Percentiles rank a stretch among this genome's conserved stretches.
These are phyloP conservation scores for Calcarius ornatus DNA, from an alignment of 2,113 vertebrate species.

Conservation along the genomic window DNA sequence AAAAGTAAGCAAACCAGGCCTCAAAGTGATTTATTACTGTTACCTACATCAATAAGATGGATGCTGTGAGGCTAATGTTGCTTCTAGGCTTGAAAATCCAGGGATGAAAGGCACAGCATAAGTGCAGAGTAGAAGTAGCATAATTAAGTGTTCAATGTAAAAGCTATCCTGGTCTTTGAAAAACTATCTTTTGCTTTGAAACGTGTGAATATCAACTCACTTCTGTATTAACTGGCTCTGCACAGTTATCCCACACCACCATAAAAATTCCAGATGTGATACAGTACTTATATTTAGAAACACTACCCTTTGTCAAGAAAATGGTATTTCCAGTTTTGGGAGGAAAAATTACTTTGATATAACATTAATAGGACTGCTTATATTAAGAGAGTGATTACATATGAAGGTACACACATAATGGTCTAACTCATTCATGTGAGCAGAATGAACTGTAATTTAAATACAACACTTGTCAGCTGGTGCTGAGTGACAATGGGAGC, in stretches of 20 bases:
- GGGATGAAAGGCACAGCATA: not conserved
- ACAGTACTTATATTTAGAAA: not conserved
- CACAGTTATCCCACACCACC: not conserved
- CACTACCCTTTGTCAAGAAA: not conserved
- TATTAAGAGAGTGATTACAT: not conserved
- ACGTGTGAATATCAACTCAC: not conserved
- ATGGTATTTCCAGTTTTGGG: not conserved
- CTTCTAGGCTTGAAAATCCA: not conserved
- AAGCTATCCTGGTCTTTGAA: slow-evolving; percentile 23
- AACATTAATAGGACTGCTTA: not conserved
- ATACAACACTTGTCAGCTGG: not conserved
- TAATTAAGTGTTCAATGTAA: slow-evolving; percentile 6
- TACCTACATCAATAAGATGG: slow-evolving; percentile 5
- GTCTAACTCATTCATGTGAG: not conserved
- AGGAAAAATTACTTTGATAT: not conserved
- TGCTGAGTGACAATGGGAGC: not conserved
- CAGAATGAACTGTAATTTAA: not conserved
- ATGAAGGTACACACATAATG: not conserved
- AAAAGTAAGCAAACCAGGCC: not conserved
- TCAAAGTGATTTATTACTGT: slow-evolving; percentile 14
- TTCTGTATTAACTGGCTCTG: slow-evolving; percentile 4
- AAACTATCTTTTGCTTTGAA: slow-evolving; percentile 7
- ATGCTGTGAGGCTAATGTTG: not conserved
- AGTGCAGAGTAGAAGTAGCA: not conserved
- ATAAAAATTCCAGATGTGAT: slow-evolving; percentile 27